Conservation (phyloP, 2,888 invertebrate species). For the Notodonta dromedarius region DNA sequence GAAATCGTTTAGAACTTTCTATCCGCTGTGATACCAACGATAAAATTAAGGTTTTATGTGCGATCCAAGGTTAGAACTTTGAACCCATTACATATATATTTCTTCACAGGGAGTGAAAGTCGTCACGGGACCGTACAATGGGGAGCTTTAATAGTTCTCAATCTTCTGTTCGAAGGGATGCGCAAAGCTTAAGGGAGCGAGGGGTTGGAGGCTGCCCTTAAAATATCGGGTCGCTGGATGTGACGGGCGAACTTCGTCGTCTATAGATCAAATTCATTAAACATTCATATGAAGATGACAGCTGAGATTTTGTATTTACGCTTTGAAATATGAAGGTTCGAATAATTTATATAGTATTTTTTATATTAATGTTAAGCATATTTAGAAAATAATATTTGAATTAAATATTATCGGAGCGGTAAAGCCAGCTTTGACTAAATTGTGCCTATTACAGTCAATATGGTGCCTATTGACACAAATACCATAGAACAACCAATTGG, state of each 20-base stretch:
- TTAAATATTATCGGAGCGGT: too few relatives aligned
- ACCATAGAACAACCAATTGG: too few relatives aligned
- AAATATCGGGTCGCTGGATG: slow-evolving; percentile 41
- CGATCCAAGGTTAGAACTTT: slow-evolving; percentile 39
- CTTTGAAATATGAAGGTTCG: slow-evolving; percentile 3
- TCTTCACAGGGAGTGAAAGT: slow-evolving; percentile 38
- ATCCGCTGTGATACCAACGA: slow-evolving; percentile 19
- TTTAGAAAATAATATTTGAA: too few relatives aligned
- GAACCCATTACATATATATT: slow-evolving; percentile 40
- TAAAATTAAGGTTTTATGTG: slow-evolving; percentile 38
- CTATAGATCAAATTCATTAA: slow-evolving; percentile 39
- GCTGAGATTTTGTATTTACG: slow-evolving; percentile 26
- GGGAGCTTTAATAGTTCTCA: slow-evolving; percentile 60
- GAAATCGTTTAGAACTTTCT: slow-evolving; percentile 31
- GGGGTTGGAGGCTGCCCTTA: slow-evolving; percentile 30
- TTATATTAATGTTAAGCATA: neutral
- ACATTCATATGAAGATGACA: slow-evolving; percentile 44
- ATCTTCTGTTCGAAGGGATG: slow-evolving; percentile 54
- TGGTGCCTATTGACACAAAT: too few relatives aligned
- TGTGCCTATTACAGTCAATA: too few relatives aligned
- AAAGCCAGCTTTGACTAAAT: too few relatives aligned
- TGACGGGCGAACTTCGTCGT: slow-evolving; percentile 27
- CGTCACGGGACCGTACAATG: slow-evolving; percentile 46
- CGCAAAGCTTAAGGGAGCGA: slow-evolving; percentile 53
- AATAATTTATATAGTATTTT: neutral